Evolutionary conservation across 2,888 invertebrate genomes (phyloP).

Genomic region (Altica lythri): DNA sequence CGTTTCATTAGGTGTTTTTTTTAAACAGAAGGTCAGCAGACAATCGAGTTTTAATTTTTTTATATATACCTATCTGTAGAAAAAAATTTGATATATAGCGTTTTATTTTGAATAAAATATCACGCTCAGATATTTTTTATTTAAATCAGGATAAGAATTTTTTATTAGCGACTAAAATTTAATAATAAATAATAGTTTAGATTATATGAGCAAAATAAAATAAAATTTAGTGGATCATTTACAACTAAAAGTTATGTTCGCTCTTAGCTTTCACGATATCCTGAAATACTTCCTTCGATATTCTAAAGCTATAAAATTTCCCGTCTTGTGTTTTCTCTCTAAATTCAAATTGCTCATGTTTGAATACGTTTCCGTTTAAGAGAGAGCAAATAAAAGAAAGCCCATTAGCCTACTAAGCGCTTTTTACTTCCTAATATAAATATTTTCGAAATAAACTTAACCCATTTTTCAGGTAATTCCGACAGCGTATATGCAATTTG

Average conservation of each 20-base stretch:
- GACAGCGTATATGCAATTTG: constrained; percentile 1
- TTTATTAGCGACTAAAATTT: too few species aligned
- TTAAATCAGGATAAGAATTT: too few species aligned
- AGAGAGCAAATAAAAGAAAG: neutral
- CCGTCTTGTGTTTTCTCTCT: neutral
- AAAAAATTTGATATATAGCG: too few species aligned
- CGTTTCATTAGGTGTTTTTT: constrained; percentile 10
- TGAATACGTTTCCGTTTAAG: neutral
- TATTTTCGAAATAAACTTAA: constrained; percentile 4
- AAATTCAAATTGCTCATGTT: neutral
- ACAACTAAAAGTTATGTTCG: too few species aligned
- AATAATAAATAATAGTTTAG: too few species aligned
- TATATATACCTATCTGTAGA: too few species aligned
- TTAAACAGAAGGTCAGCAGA: neutral
- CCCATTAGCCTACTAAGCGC: constrained; percentile 6
- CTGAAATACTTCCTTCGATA: too few species aligned
- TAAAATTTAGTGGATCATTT: too few species aligned
- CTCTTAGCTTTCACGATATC: too few species aligned
- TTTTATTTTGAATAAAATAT: too few species aligned
- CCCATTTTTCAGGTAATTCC: neutral
- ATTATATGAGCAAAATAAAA: too few species aligned
- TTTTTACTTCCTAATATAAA: constrained; percentile 5
- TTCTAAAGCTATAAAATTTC: neutral
- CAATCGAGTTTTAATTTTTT: neutral
- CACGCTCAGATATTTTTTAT: too few species aligned